Evolutionary conservation across 1,140 invertebrate species (phyloP).

Genomic region (Drosophila seguyi): DNA sequence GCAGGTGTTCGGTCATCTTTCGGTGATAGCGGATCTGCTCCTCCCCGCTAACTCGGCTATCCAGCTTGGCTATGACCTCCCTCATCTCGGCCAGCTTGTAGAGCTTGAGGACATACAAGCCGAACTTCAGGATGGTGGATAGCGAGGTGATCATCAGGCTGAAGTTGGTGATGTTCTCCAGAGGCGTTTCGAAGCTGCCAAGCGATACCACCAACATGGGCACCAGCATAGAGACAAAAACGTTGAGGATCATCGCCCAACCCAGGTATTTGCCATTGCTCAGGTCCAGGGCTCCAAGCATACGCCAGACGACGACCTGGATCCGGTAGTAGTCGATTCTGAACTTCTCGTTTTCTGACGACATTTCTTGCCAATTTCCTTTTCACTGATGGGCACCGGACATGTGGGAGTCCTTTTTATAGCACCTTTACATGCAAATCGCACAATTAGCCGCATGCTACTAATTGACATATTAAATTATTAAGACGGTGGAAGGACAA

Average conservation of each 20-base stretch:
- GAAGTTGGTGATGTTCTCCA: constrained; percentile 64
- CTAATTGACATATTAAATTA: constrained; percentile 20
- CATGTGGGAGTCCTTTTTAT: constrained; percentile 2
- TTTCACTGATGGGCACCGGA: neutral
- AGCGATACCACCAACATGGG: constrained; percentile 29
- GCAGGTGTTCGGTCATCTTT: constrained; percentile 10
- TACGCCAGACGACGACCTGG: constrained; percentile 20
- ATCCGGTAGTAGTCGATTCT: constrained; percentile 35
- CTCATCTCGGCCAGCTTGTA: constrained; percentile 1
- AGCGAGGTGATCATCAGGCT: constrained; percentile 42
- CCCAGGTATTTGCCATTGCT: constrained; percentile 18
- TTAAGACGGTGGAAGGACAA: neutral
- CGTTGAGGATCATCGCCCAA: constrained; percentile 16
- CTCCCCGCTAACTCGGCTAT: constrained; percentile 30
- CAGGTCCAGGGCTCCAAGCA: constrained; percentile 42
- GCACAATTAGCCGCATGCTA: neutral
- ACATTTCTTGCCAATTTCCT: neutral
- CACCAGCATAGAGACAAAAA: constrained; percentile 26
- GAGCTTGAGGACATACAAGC: constrained; percentile 42
- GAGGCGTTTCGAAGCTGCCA: constrained; percentile 31
- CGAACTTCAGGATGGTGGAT: constrained; percentile 46
- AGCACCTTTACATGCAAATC: neutral
- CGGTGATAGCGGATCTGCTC: constrained; percentile 23
- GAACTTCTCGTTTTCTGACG: neutral
- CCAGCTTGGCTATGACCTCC: constrained; percentile 36